Evolutionary conservation across 2,113 vertebrate genomes (phyloP), one percentile per base, ranked within the genome.

Genomic region (Hoplias malabaricus): DNA sequence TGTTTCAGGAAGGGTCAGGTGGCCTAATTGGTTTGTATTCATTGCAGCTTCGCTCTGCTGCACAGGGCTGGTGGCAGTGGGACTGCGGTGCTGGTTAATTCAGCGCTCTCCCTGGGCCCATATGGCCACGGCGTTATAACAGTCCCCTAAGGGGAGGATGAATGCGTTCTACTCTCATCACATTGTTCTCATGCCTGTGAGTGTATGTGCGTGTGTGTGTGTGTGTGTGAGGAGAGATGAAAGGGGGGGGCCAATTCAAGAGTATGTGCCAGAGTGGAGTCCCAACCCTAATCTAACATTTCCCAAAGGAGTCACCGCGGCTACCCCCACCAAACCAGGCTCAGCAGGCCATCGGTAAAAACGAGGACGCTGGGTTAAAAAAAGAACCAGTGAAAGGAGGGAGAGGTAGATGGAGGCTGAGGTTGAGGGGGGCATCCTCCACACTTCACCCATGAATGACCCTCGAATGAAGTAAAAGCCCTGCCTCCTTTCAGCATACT

Each of bases 51-150:
- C 29, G 57, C 73, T 80, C 31, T 61, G 48, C 54, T 43, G 48
- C 40, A n/a, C 69, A 50, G 42, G 61, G 59, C 78, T 80, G 82
- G 78, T 83, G 78, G 73, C 43, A 19, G 36, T 68, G 66, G 27
- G 59, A n/a, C 50, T 76, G 73, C 48, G 36, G 19, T 13, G 42
- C 69, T 73, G 69, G 73, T 83, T 77, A 77, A 83, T 75, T 83
- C 69, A 63, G 23, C 16, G 46, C 54, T 54, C 34, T 69, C 56
- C 65, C 57, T 75, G 82, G 78, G 31, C 82, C 82, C 82, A 83
- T 83, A 83, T 80, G 78, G 82, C 73, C 61, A 16, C 29, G 69
- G 63, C 63, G 50, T 42, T 73, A 46, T 73, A 83, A 80, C 78
- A 77, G 57, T 48, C 62, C 77, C 82, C 82, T 80, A 14, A 80